These are phyloP conservation scores for Manis crassicaudata DNA, from an alignment of 2,797 vertebrate species.

Conservation along the genomic window DNA sequence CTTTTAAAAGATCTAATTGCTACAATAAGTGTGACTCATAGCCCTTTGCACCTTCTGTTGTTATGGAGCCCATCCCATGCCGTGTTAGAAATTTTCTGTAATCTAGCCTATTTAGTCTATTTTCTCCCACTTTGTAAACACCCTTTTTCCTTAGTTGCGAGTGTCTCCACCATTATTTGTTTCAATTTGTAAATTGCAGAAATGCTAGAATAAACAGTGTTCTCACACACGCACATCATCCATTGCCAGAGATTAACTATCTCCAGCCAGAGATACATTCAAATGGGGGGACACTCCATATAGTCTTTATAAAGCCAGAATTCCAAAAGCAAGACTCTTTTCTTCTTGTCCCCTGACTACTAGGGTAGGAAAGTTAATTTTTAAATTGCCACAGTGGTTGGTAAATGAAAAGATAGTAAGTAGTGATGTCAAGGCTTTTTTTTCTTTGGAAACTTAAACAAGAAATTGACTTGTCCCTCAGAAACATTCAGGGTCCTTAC, in stretches of 20 bases:
- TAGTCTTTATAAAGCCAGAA: conserved; percentile 68
- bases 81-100: conserved; percentile 79
- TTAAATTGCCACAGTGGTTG: conserved; percentile 14
- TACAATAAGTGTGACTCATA: conserved; percentile 75
- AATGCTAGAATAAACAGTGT: conserved; percentile 87
- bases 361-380: conserved; percentile 1
- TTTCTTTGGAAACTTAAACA: conserved; percentile 51
- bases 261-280: conserved; percentile 66
- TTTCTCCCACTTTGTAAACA: conserved; percentile 88
- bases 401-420: conserved; percentile 12
- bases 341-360: conserved; percentile 15
- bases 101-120: conserved; percentile 88
- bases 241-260: conserved; percentile 69
- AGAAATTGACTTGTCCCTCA: background rate
- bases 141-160: conserved; percentile 87
- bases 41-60: conserved; percentile 82
- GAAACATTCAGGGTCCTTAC: background rate
- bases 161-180: conserved; percentile 88
- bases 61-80: conserved; percentile 67
- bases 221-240: conserved; percentile 80
- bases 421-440: conserved; percentile 29
- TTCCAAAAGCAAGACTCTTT: conserved; percentile 27
- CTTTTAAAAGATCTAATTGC: conserved; percentile 75
- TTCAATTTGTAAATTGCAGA: conserved; percentile 88
- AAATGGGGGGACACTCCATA: conserved; percentile 42